phyloP scores from a whole-genome alignment of 2,888 invertebrate genomes.

The Eulithis testata region DNA sequence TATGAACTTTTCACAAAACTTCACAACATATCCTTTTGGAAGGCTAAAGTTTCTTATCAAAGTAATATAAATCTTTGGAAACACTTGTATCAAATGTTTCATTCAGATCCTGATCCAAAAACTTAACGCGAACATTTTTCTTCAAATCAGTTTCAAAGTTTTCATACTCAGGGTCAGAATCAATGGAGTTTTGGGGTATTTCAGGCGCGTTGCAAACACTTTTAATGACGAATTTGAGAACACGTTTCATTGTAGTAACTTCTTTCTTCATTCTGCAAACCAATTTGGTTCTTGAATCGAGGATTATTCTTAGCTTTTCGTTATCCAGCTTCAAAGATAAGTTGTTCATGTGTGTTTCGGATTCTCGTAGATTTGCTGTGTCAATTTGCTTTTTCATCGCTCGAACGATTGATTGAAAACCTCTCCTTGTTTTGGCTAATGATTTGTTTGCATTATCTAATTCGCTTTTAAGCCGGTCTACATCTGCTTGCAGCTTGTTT shows the following conservation, averaged over 20 bases:
- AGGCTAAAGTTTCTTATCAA: conserved; percentile 38
- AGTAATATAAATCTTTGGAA: conserved; percentile 47
- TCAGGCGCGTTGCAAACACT: conserved; percentile 52
- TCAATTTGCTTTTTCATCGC: conserved; percentile 68
- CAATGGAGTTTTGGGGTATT: conserved; percentile 41
- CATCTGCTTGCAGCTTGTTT: conserved; percentile 50
- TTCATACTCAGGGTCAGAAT: conserved; percentile 61
- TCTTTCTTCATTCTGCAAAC: conserved; percentile 64
- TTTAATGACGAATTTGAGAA: conserved; percentile 64
- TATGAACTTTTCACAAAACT: conserved; percentile 25
- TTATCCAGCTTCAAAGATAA: conserved; percentile 66
- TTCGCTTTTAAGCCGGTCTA: conserved; percentile 55
- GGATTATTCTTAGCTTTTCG: conserved; percentile 62
- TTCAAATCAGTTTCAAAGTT: conserved; percentile 61
- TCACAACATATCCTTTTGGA: conserved; percentile 11
- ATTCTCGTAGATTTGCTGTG: conserved; percentile 55
- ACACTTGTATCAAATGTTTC: conserved; percentile 55
- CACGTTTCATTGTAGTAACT: conserved; percentile 57
- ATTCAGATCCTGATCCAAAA: conserved; percentile 42
- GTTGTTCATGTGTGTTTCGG: conserved; percentile 57
- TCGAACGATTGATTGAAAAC: conserved; percentile 55
- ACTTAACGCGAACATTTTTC: conserved; percentile 47
- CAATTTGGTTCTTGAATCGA: conserved; percentile 64
- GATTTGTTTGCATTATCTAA: conserved; percentile 52
- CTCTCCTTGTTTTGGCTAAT: conserved; percentile 51